Conservation (phyloP, 1,140 invertebrate species). For the Drosophila elegans region DNA sequence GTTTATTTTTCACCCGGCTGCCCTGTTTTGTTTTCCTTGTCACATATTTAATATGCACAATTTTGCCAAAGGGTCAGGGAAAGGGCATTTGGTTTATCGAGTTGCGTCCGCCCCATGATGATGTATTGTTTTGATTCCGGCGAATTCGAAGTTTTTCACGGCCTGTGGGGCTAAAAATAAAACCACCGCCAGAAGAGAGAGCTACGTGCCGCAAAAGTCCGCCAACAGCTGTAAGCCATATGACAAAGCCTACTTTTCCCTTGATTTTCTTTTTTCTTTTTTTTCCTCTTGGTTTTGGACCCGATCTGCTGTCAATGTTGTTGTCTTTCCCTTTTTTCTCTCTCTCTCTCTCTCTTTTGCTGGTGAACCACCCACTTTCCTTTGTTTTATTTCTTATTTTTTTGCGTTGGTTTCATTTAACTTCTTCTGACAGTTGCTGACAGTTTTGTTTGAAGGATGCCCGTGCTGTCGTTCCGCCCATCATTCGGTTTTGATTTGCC, state of each 20-base stretch:
- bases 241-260: conserved; percentile 16
- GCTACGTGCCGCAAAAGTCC: conserved; percentile 9
- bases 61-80: conserved; percentile 54
- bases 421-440: conserved; percentile 81
- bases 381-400: conserved; percentile 39
- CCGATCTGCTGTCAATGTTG: conserved; percentile 47
- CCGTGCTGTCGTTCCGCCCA: conserved; percentile 23
- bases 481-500: conserved; percentile 54
- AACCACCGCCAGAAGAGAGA: conserved; percentile 9
- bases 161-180: conserved; percentile 71
- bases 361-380: conserved; percentile 19
- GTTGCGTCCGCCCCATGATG: conserved; percentile 38
- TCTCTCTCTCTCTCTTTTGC: neutral
- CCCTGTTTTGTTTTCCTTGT: conserved; percentile 29
- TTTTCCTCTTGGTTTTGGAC: conserved; percentile 6
- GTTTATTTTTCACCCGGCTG: neutral
- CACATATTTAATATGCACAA: conserved; percentile 76
- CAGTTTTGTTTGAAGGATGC: conserved; percentile 79
- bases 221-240: conserved; percentile 41
- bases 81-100: conserved; percentile 7
- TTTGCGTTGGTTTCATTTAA: conserved; percentile 58
- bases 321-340: conserved; percentile 23
- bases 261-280: neutral
- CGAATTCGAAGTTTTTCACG: conserved; percentile 49
- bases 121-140: conserved; percentile 71